A percentile compares a stretch with the other conserved stretches of the same genome.
phyloP scores from a whole-genome alignment of 1,140 invertebrate species.

The Drosophila tropicalis region DNA sequence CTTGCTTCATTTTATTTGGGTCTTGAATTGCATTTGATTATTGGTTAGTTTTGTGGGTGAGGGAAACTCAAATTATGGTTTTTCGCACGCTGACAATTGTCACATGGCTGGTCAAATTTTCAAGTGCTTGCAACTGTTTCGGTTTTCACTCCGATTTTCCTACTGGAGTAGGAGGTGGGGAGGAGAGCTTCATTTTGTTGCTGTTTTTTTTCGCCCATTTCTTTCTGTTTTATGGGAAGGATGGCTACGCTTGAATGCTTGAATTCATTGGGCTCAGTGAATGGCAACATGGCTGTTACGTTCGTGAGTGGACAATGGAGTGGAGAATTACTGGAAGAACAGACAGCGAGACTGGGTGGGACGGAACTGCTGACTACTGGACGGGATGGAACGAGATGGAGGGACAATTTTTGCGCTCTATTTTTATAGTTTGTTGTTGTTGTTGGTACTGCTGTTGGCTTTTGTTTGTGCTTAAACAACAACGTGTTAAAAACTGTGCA shows the following conservation, averaged over 20 bases:
- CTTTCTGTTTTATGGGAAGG: background rate
- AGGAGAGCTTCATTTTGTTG: conserved; percentile 3
- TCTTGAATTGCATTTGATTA: conserved; percentile 1
- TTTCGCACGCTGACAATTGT: conserved; percentile 64
- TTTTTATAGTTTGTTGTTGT: conserved; percentile 38
- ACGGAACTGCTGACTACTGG: no score
- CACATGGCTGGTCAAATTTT: conserved; percentile 49
- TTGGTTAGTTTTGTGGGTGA: conserved; percentile 1
- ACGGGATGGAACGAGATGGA: background rate
- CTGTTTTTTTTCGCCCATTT: background rate
- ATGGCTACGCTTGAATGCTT: conserved; percentile 59
- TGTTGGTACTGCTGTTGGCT: conserved; percentile 27
- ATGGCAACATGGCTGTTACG: conserved; percentile 21
- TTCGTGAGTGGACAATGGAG: conserved; percentile 60
- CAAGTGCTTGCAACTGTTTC: conserved; percentile 2
- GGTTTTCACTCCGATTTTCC: background rate
- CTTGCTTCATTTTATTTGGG: background rate
- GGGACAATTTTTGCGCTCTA: background rate
- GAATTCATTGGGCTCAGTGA: conserved; percentile 50
- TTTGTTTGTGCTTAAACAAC: conserved; percentile 49
- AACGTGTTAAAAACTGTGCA: conserved; percentile 71
- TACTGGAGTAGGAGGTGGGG: background rate
- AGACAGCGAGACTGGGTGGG: background rate
- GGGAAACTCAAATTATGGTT: conserved; percentile 67
- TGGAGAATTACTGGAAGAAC: conserved; percentile 33